Evolutionary conservation across 2,888 invertebrate genomes (phyloP), one percentile per base, ranked within the genome.

Genomic region (Spialia ferax): DNA sequence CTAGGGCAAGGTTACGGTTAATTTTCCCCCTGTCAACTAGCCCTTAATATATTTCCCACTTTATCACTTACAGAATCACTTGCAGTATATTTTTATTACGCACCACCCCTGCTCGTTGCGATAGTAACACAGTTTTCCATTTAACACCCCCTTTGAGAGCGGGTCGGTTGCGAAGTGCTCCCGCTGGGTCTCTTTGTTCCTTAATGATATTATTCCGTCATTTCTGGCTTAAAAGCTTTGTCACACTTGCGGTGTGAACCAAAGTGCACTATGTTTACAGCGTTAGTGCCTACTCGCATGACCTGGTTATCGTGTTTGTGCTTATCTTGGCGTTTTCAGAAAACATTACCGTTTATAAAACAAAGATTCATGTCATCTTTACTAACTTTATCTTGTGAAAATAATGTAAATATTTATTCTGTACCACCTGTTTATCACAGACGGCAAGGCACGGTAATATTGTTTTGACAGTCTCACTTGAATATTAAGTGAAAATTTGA

Each of bases 211-310:
- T 66, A 66, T 38, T n/a, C 15, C 52, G 13, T 23, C 59, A 23
- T 23, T 22, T 60, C 23, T 38, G 59, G 48, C 59, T 66, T 59
- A 60, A 66, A 66, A 66, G 65, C 65, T 59, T 66, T 60, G 26
- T 66, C 59, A 50, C 64, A 57, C 56, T 57, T 15, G 57, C 35
- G 64, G 64, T 26, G 45, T 23, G 26, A 59, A 52, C 38, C 59
- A 11, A 22, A 65, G 64, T 65, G 57, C 65, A 52, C 38, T 23
- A 23, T 65, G 35, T 35, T 57, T 35, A 57, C n/a, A 22, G 35
- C 20, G 13, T 35, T 35, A 35, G n/a, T 13, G 6, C n/a, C n/a
- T n/a, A n/a, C 18, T 45, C 45, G 15, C 15, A 42, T 42, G 42
- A 42, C 42, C 42, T 42, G 15, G 42, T 42, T 42, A 42, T 15